Base-by-base conservation (phyloP, 1,140 invertebrate genomes). In the Dendroctonus valens region DNA sequence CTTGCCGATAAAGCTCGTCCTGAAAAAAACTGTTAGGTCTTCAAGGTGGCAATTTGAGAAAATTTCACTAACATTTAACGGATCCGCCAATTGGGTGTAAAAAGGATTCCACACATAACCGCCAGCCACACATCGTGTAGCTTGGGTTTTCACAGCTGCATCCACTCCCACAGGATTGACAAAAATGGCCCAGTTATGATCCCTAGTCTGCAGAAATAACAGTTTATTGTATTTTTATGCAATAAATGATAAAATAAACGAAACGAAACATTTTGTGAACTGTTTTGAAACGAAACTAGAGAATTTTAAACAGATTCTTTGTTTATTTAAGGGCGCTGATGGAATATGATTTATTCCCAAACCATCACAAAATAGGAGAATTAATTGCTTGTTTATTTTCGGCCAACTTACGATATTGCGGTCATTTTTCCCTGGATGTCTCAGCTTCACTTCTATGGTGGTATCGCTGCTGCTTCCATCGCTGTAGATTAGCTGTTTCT, bases 71-170 rank as follows among this genome's bases (percentile, higher is more conserved):
- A 96, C 93, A 81, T 94, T 93, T 11, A 92, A 82, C 2, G 92
- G 90, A 82, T 94, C 91, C 2, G 92, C 92, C 6, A 95, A 80
- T 80, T 94, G 92, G 15, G 92, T 93, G 70, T 91, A 93, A 79
- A 89, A 94, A 0, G 96, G 95, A 83, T 97, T 97, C 92, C 93
- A 98, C 39, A 90, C 84, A 74, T 92, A 95, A 26, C 94, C 94
- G 50, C 89, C 91, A 6, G 93, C 94, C 5, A 92, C 89, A 78
- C 96, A 97, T 65, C 93, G 82, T 2, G 91, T 91, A 60, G 83
- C 80, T 53, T 90, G 85, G 38, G 89, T 85, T 78, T 89, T 86
- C 2, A 94, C 92, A 7, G 91, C 84, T 5, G 93, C 93, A 81
- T 97, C 94, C 41, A 94, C 91, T n/a, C 91, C 92, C 14, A 97